phyloP scores from a whole-genome alignment of 2,888 invertebrate genomes.

The Agonopterix heracliana region DNA sequence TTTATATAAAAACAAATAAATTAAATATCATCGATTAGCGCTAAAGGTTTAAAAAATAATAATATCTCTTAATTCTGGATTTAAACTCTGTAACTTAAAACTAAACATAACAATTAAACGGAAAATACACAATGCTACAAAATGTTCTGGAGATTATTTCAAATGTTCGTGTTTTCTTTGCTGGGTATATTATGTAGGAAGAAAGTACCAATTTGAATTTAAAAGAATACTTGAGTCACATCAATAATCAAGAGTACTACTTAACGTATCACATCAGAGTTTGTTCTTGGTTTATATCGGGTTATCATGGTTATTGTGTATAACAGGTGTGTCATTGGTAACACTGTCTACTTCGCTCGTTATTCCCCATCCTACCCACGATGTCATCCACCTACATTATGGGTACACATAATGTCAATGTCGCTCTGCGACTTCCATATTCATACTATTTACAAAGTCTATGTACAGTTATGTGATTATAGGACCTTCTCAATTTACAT shows the following conservation, averaged over 20 bases:
- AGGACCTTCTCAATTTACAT: slow-evolving; percentile 58
- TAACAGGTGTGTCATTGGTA: slow-evolving; percentile 46
- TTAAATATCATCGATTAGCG: slow-evolving; percentile 43
- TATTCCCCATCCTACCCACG: slow-evolving; percentile 39
- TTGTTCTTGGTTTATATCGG: slow-evolving; percentile 20
- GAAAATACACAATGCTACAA: slow-evolving; percentile 39
- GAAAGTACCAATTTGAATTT: no score
- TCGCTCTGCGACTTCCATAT: slow-evolving; percentile 64
- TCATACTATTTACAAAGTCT: slow-evolving; percentile 68
- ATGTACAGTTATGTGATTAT: slow-evolving; percentile 64
- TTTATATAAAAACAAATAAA: slow-evolving; percentile 53
- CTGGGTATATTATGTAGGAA: slow-evolving; percentile 18
- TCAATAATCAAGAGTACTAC: slow-evolving; percentile 1
- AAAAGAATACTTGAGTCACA: no score
- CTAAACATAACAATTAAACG: slow-evolving; percentile 64
- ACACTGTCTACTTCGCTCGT: slow-evolving; percentile 42
- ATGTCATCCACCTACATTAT: slow-evolving; percentile 37
- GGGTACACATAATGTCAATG: slow-evolving; percentile 29
- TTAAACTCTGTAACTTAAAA: slow-evolving; percentile 65
- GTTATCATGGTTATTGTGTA: slow-evolving; percentile 25
- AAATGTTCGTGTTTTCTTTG: neutral
- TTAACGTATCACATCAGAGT: slow-evolving; percentile 31
- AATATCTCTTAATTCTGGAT: slow-evolving; percentile 69
- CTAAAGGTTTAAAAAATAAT: slow-evolving; percentile 53
- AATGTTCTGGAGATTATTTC: slow-evolving; percentile 22